Conservation (phyloP, 2,113 vertebrate genomes). For the Menidia beryllina region DNA sequence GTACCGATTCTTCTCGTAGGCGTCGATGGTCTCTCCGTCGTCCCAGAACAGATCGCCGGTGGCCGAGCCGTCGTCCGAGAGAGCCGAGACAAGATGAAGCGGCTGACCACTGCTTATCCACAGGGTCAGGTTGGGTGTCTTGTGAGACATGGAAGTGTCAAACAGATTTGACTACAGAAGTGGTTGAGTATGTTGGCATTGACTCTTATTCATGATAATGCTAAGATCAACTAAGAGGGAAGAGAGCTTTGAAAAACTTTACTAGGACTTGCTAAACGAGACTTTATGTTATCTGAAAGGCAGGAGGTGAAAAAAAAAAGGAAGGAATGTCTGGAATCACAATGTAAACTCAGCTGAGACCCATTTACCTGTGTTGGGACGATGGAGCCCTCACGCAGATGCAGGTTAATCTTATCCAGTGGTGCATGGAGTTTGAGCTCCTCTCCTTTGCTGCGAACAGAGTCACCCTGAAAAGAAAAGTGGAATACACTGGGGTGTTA, state of each 20-base stretch:
- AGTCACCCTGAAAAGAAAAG: conserved; percentile 77
- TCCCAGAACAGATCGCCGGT: conserved; percentile 90
- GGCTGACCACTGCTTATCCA: conserved; percentile 83
- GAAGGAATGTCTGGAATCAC: too few species aligned
- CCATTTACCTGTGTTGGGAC: conserved; percentile 85
- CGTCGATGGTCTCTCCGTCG: conserved; percentile 85
- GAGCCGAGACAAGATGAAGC: conserved; percentile 79
- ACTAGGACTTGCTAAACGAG: too few species aligned
- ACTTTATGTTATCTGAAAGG: too few species aligned
- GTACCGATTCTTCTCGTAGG: conserved; percentile 82
- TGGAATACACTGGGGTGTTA: neutral
- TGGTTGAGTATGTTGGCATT: too few species aligned
- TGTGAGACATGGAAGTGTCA: neutral
- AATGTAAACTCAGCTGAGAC: neutral
- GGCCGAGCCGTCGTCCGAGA: conserved; percentile 76
- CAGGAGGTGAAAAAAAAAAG: too few species aligned
- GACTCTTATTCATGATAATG: too few species aligned
- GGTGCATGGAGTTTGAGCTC: conserved; percentile 81
- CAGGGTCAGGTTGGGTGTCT: conserved; percentile 85
- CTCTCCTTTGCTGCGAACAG: conserved; percentile 84
- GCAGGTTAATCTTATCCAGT: conserved; percentile 88
- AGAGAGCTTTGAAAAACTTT: too few species aligned
- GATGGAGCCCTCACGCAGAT: conserved; percentile 85
- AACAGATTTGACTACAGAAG: too few species aligned
- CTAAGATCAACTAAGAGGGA: too few species aligned